These are phyloP conservation scores for Megaptera novaeangliae DNA, from an alignment of 2,113 vertebrate genomes.

Conservation along the genomic window DNA sequence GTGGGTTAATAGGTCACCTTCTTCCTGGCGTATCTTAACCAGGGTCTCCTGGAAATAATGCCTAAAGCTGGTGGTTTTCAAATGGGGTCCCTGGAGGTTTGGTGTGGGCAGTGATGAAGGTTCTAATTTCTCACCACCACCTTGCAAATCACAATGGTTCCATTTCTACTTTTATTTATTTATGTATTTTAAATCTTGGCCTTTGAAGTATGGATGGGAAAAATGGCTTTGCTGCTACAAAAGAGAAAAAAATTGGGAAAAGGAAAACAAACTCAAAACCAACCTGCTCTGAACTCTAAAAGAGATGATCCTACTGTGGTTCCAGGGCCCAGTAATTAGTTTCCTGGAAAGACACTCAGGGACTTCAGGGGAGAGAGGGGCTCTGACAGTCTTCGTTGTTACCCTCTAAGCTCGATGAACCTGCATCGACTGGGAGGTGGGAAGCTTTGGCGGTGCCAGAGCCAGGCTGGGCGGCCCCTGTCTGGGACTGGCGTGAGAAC, in stretches of 20 bases:
- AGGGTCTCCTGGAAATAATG: neutral
- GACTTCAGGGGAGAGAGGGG: neutral
- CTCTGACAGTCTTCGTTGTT: neutral
- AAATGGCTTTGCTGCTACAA: neutral
- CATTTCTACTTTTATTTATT: neutral
- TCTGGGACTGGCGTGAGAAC: neutral
- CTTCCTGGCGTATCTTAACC: neutral
- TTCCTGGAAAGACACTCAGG: neutral
- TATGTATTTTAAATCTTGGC: neutral
- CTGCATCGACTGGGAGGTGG: fast-evolving
- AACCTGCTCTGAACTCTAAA: neutral
- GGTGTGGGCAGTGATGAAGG: neutral
- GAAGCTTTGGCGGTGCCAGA: neutral
- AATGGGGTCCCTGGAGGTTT: neutral
- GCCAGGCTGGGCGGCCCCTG: neutral
- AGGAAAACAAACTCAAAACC: neutral
- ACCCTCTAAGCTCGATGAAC: neutral
- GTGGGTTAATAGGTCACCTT: no score
- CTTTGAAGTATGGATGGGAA: neutral
- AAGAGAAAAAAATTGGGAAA: neutral
- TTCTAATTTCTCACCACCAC: neutral
- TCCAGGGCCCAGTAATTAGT: neutral
- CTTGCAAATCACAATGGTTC: neutral
- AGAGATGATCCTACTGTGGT: neutral
- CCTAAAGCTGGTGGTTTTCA: neutral